Base-by-base conservation (phyloP, 2,113 vertebrate species). In the Ranitomeya variabilis region DNA sequence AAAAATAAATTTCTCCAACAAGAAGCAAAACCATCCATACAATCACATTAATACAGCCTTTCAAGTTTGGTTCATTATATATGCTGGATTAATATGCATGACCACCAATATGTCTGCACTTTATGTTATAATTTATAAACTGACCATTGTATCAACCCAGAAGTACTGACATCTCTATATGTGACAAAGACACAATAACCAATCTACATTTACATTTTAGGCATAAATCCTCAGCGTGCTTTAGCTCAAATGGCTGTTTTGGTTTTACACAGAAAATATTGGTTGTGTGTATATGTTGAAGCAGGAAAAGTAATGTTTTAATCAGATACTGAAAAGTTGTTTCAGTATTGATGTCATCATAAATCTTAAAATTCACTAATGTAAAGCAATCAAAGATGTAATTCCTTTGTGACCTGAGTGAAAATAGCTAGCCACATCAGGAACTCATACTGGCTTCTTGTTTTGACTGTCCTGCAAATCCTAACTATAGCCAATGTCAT, bases 401-500 rank as follows among this genome's bases (percentile, higher is more conserved):
- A 67, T 67, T 10, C 19, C n/a, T 21, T 67, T 26, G 3, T 71
- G 7, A 76, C 37, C 21, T 51, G 16, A 19, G 18, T 52, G 31
- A 76, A 52, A 21, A 76, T 21, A 19, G 18, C 37, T 76, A 52
- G 73, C 16, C 73, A 76, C 73, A 76, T 12, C 45, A 76, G 45
- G 26, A 74, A 19, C 6, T 15, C 19, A 76, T 51, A 76, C 73
- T 21, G 73, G 21, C 73, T 52, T 10, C 73, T 51, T 76, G 73
- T 52, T 52, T 21, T 12, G 9, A 76, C 18, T 76, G 21, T 76
- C 45, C 73, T 76, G 73, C 45, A 76, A 76, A 76, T 52, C 18
- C 73, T 76, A 76, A 74, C 73, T 79, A 23, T 12, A 79, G 21
- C n/a, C 31, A 55, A 57, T 79, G 77, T 51, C 52, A 26, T 79